Evolutionary conservation across 2,113 vertebrate species (phyloP).

Genomic region (Addax nasomaculatus): DNA sequence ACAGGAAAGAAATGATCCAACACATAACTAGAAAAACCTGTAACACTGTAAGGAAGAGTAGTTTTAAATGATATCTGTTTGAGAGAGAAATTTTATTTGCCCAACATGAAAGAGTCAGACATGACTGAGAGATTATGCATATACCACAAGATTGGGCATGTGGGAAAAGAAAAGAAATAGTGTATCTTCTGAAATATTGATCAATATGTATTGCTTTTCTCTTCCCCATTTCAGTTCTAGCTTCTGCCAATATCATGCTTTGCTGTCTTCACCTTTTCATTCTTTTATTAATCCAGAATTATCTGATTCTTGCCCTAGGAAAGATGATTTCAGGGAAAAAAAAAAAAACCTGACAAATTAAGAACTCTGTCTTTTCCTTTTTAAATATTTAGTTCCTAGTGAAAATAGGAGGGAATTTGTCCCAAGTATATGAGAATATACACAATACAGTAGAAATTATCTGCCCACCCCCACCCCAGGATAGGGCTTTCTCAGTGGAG

Average conservation of each 20-base stretch:
- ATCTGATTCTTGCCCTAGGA: neutral
- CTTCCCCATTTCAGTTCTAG: neutral
- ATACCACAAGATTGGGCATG: neutral
- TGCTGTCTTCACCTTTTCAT: neutral
- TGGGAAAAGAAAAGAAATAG: neutral
- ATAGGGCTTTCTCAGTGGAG: neutral
- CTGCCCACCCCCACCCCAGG: fast-evolving
- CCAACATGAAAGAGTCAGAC: neutral
- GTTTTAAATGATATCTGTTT: neutral
- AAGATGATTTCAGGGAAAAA: neutral
- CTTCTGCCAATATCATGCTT: neutral
- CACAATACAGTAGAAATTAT: neutral
- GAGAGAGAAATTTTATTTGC: neutral
- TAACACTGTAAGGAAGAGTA: neutral
- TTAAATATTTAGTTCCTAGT: neutral
- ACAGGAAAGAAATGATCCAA: neutral
- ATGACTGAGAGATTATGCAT: neutral
- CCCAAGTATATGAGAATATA: neutral
- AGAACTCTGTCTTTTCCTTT: neutral
- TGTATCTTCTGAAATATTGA: neutral
- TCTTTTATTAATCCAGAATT: neutral
- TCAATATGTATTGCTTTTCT: neutral
- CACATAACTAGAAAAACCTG: neutral
- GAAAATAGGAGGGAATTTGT: neutral
- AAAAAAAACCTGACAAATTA: neutral